A percentile compares a stretch with the other conserved stretches of the same genome.
Evolutionary conservation across 2,797 vertebrate genomes (phyloP).

Genomic region (Myotis findleyi): DNA sequence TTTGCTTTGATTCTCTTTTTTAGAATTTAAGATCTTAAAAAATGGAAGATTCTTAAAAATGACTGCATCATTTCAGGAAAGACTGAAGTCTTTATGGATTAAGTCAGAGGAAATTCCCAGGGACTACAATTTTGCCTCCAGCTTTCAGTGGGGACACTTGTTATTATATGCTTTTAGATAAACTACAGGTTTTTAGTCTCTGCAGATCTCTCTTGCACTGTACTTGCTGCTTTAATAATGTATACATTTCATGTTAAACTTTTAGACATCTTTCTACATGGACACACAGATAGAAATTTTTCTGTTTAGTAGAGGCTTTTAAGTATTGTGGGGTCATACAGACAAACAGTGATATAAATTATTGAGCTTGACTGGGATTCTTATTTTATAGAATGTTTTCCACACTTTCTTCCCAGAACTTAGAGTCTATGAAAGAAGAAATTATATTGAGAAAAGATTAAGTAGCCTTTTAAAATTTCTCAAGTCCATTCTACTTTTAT

Average conservation of each 20-base stretch:
- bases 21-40: background rate
- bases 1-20: slow-evolving; percentile 21
- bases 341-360: background rate
- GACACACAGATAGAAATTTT: background rate
- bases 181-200: background rate
- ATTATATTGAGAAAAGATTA: background rate
- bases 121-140: background rate
- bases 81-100: background rate
- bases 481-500: background rate
- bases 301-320: background rate
- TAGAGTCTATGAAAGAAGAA: background rate
- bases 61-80: background rate
- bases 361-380: background rate
- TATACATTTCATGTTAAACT: background rate
- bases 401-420: background rate
- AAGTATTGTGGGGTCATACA: background rate
- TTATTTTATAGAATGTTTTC: background rate
- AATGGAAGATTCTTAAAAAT: background rate
- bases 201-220: background rate
- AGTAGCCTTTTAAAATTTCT: background rate
- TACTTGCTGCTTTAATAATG: background rate
- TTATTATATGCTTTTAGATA: background rate
- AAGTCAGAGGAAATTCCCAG: background rate
- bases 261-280: background rate
- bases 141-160: background rate